Conservation (phyloP, 1,140 invertebrate genomes). For the Aphidius gifuensis region DNA sequence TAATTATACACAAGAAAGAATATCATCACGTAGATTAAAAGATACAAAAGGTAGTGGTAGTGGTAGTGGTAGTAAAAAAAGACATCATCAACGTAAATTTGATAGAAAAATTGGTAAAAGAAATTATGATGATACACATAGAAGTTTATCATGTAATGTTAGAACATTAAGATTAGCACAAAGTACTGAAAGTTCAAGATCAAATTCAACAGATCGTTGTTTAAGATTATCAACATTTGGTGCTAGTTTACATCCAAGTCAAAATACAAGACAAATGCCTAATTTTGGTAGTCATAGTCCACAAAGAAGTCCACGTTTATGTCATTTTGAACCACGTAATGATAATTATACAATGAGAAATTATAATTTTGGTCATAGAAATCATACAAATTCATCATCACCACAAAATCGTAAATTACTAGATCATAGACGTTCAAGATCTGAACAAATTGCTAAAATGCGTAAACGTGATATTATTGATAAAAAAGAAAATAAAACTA, state of each 20-base stretch:
- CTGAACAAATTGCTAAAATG: constrained; percentile 45
- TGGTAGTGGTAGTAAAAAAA: constrained; percentile 26
- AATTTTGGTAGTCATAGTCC: constrained; percentile 51
- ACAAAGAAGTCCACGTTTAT: constrained; percentile 46
- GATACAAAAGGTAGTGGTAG: constrained; percentile 20
- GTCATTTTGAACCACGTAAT: constrained; percentile 44
- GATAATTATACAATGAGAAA: constrained; percentile 19
- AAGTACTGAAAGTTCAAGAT: constrained; percentile 50
- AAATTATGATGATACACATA: constrained; percentile 27
- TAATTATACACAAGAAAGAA: constrained; percentile 35
- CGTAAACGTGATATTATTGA: constrained; percentile 35
- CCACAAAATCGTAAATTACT: constrained; percentile 44
- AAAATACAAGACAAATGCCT: constrained; percentile 50
- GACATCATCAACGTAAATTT: constrained; percentile 42
- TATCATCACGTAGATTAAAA: constrained; percentile 28
- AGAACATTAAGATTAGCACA: constrained; percentile 20
- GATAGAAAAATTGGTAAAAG: constrained; percentile 27
- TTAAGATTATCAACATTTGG: constrained; percentile 43
- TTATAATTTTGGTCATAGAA: constrained; percentile 20
- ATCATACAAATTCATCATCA: constrained; percentile 34
- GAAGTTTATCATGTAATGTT: constrained; percentile 25
- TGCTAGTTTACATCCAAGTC: constrained; percentile 48
- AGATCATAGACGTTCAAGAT: constrained; percentile 45
- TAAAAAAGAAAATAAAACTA: constrained; percentile 28
- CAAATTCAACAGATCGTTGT: constrained; percentile 49